Evolutionary conservation across 1,140 invertebrate species (phyloP), one percentile per base, ranked within the genome.

Genomic region (Meloidogyne chitwoodi): DNA sequence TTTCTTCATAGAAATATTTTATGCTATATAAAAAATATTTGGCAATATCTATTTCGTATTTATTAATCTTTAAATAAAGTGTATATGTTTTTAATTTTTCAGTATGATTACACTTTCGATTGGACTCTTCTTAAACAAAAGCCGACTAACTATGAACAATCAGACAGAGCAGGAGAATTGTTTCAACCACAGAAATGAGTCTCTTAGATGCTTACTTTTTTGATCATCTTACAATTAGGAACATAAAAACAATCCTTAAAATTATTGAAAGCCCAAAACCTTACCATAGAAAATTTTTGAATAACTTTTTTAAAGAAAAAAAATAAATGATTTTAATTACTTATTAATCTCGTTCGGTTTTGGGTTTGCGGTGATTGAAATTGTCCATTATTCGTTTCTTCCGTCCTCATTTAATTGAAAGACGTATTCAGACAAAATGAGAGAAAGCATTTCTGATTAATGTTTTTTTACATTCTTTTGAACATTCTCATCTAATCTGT

Each of bases 81-180:
- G n/a, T n/a, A 3, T 31, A 3, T 31, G 2, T 38, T 38, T 70
- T 70, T 6, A 19, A 29, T 1, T 34, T 83, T 84, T 72, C 77
- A 85, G 84, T 85, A 98, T 89, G 96, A 99, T 89, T 99, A 98
- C 90, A 95, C 93, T 79, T 99, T 98, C 90, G 96, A 99, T 89
- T 99, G 97, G 97, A 99, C 95, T 79, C 93, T 98, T 92, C 90
- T 99, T 85, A 96, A 98, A 88, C 95, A 97, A 88, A 95, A 94
- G 79, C 87, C 88, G 73, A 87, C 82, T 12, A 48, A 87, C 82
- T 12, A 48, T 80, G 44, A 69, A 62, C 11, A 68, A 61, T 26
- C 34, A n/a, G 74, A 67, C 19, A 44, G 31, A 41, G 74, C 74
- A 22, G 74, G 69, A 56, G 63, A 69, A 24, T 69, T 70, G 12